Evolutionary conservation across 2,888 invertebrate species (phyloP).

Genomic region (Cactoblastis cactorum): DNA sequence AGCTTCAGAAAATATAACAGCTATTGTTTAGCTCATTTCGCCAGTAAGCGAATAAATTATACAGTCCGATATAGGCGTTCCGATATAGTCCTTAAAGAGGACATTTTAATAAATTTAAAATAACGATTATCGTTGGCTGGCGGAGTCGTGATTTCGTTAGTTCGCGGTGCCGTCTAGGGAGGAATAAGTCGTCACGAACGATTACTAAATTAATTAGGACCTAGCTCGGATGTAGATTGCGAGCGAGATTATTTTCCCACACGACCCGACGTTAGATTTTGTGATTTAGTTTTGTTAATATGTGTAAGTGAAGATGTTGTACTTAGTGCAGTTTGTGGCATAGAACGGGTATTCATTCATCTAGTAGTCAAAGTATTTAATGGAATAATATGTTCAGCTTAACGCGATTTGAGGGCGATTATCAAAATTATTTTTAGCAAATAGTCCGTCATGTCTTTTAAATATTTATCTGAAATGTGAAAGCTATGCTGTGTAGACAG

Average conservation of each 20-base stretch:
- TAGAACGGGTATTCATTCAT: not conserved
- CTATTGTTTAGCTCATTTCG: conserved; percentile 64
- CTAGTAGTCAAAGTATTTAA: not conserved
- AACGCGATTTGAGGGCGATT: no score
- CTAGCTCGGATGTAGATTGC: conserved; percentile 76
- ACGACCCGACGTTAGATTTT: conserved; percentile 67
- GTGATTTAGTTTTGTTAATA: conserved; percentile 60
- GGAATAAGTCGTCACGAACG: conserved; percentile 78
- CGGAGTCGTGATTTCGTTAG: conserved; percentile 79
- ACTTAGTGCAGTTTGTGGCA: conserved; percentile 24
- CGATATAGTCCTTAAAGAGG: conserved; percentile 77
- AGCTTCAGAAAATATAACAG: conserved; percentile 68
- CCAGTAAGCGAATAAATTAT: conserved; percentile 74
- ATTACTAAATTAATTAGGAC: conserved; percentile 79
- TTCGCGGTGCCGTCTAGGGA: conserved; percentile 70
- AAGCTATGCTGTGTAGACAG: no score
- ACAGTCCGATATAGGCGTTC: conserved; percentile 74
- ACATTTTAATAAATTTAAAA: conserved; percentile 80
- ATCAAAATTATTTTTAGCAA: no score
- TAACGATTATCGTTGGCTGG: conserved; percentile 77
- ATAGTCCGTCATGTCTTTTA: no score
- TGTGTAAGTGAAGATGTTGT: conserved; percentile 6
- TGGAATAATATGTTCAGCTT: no score
- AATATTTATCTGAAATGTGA: no score
- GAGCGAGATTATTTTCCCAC: conserved; percentile 75